These are phyloP conservation scores for Artibeus jamaicensis DNA, from an alignment of 2,797 vertebrate genomes.

Conservation along the genomic window DNA sequence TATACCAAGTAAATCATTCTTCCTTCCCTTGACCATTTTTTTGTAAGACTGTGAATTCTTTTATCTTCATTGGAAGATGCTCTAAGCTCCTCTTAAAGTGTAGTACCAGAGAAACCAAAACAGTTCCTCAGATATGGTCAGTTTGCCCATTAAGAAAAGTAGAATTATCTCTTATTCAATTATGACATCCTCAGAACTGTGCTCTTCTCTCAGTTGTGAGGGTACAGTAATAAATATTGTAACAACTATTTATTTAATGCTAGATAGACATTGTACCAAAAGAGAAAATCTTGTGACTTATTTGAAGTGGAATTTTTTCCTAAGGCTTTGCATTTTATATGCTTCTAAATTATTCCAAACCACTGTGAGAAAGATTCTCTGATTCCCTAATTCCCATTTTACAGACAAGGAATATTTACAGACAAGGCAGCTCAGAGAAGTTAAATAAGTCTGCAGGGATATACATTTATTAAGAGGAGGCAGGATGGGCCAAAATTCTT, in stretches of 20 bases:
- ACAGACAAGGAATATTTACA: slow-evolving; percentile 12
- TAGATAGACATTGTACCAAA: not conserved
- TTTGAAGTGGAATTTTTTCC: not conserved
- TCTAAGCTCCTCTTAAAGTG: not conserved
- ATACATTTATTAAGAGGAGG: slow-evolving; percentile 33
- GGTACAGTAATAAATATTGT: not conserved
- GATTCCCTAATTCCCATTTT: slow-evolving; percentile 56
- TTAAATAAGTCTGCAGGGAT: slow-evolving; percentile 50
- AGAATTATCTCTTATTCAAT: not conserved
- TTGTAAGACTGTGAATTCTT: not conserved
- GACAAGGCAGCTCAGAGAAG: slow-evolving; percentile 32
- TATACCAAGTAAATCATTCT: not conserved
- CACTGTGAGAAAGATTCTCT: slow-evolving; percentile 43
- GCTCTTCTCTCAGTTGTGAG: not conserved
- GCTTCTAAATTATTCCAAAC: slow-evolving; percentile 35
- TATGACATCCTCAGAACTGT: not conserved
- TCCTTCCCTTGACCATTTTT: not conserved
- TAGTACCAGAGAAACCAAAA: not conserved
- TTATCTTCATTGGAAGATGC: not conserved
- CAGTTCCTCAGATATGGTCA: not conserved
- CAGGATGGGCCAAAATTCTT: slow-evolving; percentile 59
- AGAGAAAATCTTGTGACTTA: not conserved
- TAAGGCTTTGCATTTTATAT: not conserved
- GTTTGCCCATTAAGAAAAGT: not conserved
- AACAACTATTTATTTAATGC: not conserved